Evolutionary conservation across 2,797 vertebrate genomes (phyloP).

Genomic region (Anableps anableps): DNA sequence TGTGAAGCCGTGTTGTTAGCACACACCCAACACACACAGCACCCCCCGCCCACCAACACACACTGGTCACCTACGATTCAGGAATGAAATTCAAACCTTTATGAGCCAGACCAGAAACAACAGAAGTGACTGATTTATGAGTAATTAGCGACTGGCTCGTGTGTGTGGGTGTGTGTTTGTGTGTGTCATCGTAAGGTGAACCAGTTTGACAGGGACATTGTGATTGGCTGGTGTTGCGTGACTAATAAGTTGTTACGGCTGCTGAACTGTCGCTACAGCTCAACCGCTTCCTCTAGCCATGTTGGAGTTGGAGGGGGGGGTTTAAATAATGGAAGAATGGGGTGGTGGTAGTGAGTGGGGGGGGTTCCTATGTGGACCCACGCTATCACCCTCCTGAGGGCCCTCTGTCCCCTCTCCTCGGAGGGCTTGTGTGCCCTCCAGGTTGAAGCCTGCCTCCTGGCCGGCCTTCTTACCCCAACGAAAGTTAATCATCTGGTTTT

Average conservation of each 20-base stretch:
- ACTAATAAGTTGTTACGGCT: constrained; percentile 68
- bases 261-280: constrained; percentile 46
- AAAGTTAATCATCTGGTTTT: constrained; percentile 82
- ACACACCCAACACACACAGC: background rate
- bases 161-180: constrained; percentile 13
- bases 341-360: background rate
- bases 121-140: background rate
- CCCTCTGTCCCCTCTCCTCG: constrained; percentile 14
- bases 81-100: background rate
- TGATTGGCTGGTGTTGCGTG: constrained; percentile 72
- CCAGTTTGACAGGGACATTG: constrained; percentile 77
- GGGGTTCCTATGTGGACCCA: constrained; percentile 50
- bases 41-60: background rate
- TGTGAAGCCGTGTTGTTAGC: background rate
- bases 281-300: constrained; percentile 60
- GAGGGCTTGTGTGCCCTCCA: background rate
- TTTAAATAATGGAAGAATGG: constrained; percentile 26
- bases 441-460: constrained; percentile 18
- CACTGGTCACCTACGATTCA: background rate
- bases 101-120: background rate
- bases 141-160: background rate
- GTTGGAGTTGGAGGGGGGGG: constrained; percentile 20
- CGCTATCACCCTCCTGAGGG: constrained; percentile 48
- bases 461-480: constrained; percentile 61
- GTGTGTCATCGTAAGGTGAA: constrained; percentile 36